Conservation (phyloP, 2,888 invertebrate genomes). For the Elaeidobius kamerunicus region DNA sequence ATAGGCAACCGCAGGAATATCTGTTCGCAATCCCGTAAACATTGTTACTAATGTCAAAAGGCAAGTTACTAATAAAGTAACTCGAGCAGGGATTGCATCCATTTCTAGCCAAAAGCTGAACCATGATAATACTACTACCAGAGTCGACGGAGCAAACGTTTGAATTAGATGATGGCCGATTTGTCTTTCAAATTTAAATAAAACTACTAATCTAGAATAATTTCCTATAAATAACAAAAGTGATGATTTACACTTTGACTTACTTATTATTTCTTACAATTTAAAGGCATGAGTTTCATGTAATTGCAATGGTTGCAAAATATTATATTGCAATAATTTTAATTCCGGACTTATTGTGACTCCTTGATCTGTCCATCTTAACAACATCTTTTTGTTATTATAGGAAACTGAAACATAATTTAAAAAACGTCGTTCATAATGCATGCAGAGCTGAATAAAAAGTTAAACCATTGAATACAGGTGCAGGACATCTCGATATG, state of each 20-base stretch:
- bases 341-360: slow-evolving; percentile 78
- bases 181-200: slow-evolving; percentile 78
- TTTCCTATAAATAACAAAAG: slow-evolving; percentile 56
- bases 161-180: slow-evolving; percentile 83
- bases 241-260: not conserved
- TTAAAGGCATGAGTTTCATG: slow-evolving; percentile 70
- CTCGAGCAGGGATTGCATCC: slow-evolving; percentile 80
- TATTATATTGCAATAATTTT: slow-evolving; percentile 75
- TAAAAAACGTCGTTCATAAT: too few relatives aligned
- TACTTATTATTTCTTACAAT: slow-evolving; percentile 51
- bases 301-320: slow-evolving; percentile 63
- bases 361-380: slow-evolving; percentile 72
- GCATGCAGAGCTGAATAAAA: too few relatives aligned
- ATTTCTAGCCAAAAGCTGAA: slow-evolving; percentile 84
- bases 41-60: slow-evolving; percentile 82
- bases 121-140: slow-evolving; percentile 83
- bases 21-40: slow-evolving; percentile 78
- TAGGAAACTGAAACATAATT: slow-evolving; percentile 67
- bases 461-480: too few relatives aligned
- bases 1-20: slow-evolving; percentile 84
- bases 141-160: slow-evolving; percentile 78
- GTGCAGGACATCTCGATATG: too few relatives aligned
- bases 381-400: slow-evolving; percentile 69
- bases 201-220: slow-evolving; percentile 73
- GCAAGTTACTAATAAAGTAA: slow-evolving; percentile 77